Evolutionary conservation across 2,888 invertebrate species (phyloP).

Genomic region (Iphiclides podalirius): DNA sequence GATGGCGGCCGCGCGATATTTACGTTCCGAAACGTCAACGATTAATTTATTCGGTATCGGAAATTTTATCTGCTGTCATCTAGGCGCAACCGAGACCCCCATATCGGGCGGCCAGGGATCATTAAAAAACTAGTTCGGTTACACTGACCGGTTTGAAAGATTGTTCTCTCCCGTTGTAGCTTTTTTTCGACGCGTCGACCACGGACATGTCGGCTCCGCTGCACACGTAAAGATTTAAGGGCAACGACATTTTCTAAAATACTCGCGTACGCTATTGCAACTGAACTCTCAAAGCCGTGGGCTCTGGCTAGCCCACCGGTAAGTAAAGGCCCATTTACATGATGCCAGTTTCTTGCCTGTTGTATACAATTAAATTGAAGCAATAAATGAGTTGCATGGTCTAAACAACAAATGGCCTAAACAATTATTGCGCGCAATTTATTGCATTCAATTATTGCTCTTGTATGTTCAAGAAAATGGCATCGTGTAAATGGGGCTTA

Average conservation of each 20-base stretch:
- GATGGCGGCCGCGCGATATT: conserved; percentile 21
- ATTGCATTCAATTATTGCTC: too few species aligned
- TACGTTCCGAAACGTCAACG: conserved; percentile 27
- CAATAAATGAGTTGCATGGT: too few species aligned
- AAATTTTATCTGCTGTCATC: conserved; percentile 64
- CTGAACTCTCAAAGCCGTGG: too few species aligned
- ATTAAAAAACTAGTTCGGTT: conserved; percentile 64
- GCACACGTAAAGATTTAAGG: conserved; percentile 28
- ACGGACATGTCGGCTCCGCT: conserved; percentile 20
- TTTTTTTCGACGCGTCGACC: conserved; percentile 30
- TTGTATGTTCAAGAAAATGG: too few species aligned
- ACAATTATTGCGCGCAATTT: too few species aligned
- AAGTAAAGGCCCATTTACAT: too few species aligned
- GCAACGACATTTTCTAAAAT: conserved; percentile 24
- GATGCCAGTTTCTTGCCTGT: too few species aligned
- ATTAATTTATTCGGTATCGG: conserved; percentile 43
- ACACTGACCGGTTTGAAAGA: conserved; percentile 35
- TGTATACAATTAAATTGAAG: too few species aligned
- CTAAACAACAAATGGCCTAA: too few species aligned
- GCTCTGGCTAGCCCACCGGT: too few species aligned
- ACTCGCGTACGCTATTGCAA: background rate
- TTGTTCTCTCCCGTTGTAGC: conserved; percentile 28
- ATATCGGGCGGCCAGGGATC: conserved; percentile 40
- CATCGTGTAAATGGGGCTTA: too few species aligned
- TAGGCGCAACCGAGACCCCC: conserved; percentile 47